phyloP scores from a whole-genome alignment of 2,888 invertebrate species.

The Cantharis lateralis region DNA sequence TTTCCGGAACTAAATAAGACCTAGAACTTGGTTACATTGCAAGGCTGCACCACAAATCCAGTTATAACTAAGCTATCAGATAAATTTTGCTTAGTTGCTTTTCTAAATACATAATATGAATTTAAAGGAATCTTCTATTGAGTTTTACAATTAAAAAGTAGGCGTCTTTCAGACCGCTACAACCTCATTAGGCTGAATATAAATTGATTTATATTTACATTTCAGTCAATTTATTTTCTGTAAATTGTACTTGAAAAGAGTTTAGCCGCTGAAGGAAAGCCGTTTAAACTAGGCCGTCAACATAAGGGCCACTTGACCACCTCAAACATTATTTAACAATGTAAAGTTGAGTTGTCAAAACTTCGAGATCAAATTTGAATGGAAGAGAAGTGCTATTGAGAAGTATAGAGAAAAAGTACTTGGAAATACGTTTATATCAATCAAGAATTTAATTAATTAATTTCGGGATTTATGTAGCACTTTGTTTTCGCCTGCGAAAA shows the following conservation, averaged over 20 bases:
- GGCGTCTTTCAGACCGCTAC: too few species aligned
- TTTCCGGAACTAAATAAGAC: too few species aligned
- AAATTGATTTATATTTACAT: not conserved
- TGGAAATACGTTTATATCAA: not conserved
- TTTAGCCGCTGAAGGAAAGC: not conserved
- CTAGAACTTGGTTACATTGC: too few species aligned
- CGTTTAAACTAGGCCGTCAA: not conserved
- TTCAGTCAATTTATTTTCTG: not conserved
- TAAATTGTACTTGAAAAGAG: not conserved
- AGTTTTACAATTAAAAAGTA: too few species aligned
- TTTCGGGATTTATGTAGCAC: not conserved
- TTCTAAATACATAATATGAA: too few species aligned
- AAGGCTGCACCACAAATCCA: too few species aligned
- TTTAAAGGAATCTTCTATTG: too few species aligned
- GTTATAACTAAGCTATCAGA: too few species aligned
- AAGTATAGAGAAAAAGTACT: not conserved
- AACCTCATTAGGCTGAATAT: too few species aligned
- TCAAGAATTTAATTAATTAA: not conserved
- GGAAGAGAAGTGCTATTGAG: not conserved
- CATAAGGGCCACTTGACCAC: not conserved
- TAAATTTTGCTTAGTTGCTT: too few species aligned
- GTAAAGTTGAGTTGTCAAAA: not conserved
- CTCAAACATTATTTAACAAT: not conserved
- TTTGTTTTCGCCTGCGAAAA: not conserved
- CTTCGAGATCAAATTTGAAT: not conserved